Base-by-base conservation (phyloP, 2,113 vertebrate genomes). In the Sinocyclocheilus maitianheensis region DNA sequence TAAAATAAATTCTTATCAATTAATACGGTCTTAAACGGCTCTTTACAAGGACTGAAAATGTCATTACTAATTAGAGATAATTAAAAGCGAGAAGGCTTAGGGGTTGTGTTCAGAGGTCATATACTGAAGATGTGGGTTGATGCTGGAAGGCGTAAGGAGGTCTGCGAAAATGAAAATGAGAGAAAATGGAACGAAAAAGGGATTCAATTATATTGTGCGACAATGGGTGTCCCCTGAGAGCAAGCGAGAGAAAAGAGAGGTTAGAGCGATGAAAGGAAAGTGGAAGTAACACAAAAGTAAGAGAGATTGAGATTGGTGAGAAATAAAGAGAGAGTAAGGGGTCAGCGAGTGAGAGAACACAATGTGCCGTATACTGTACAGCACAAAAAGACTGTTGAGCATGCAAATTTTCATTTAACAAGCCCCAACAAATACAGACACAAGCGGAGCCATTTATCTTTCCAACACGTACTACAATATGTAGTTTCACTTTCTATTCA, bases 201-300 rank as follows among this genome's bases (percentile, higher is more conserved):
- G 87, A 93, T 93, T 94, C 93, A 94, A 93, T 95, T 92, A 93
- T 92, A 90, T 93, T 81, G 63, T 69, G 48, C 30, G 67, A 86
- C 84, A 88, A 86, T 84, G 81, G 81, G 55, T 34, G 55, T 85
- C 78, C 63, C 82, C 74, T 75, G 40, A 65, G 72, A 85, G 1
- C 24, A 4, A 63, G 34, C 13, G 51, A 79, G 83, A 67, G 71
- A 87, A 75, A 9, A 26, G 77, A 67, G 14, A 86, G 53, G 7
- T 72, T 22, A 63, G 46, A 65, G 65, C 7, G 10, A 37, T 22
- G 51, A 65, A 65, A 78, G 76, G 77, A 83, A 69, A 83, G 65
- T 71, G 65, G 63, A 83, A 83, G 81, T 83, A 72, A 51, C 26
- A 72, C 24, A 22, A 37, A 78, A 72, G 74, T 30, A 26, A n/a